Evolutionary conservation across 2,113 vertebrate genomes (phyloP).

Genomic region (Ochotona curzoniae): DNA sequence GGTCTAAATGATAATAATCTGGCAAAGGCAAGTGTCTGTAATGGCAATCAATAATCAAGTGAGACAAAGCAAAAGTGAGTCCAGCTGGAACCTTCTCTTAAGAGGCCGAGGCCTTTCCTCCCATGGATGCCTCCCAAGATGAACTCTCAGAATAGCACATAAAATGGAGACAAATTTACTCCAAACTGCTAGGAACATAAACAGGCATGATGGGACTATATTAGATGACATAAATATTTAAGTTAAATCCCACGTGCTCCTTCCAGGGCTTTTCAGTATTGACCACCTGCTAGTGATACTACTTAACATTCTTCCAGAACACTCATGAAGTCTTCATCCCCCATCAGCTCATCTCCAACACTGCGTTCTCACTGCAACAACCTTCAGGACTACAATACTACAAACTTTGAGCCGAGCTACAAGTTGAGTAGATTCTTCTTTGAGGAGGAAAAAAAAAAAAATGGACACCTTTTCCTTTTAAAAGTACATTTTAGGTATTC

Average conservation of each 20-base stretch:
- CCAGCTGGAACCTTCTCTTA: rapidly evolving
- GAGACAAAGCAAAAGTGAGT: rapidly evolving
- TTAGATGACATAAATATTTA: background rate
- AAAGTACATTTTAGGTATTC: background rate
- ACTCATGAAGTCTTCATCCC: rapidly evolving
- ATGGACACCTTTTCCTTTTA: too few species aligned
- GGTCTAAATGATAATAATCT: background rate
- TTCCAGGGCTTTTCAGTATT: rapidly evolving
- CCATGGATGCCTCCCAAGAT: background rate
- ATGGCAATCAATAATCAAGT: background rate
- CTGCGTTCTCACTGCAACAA: rapidly evolving
- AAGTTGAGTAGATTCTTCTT: background rate
- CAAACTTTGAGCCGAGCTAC: background rate
- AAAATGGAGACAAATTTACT: background rate
- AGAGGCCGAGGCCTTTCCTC: background rate
- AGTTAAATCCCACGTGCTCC: too few species aligned
- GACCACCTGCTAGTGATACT: background rate
- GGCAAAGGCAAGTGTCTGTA: rapidly evolving
- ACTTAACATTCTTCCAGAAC: rapidly evolving
- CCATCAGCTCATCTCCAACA: too few species aligned
- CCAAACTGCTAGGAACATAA: background rate
- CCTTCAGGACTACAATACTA: too few species aligned
- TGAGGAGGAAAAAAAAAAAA: background rate
- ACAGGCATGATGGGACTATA: background rate
- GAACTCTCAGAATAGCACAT: background rate